phyloP scores from a whole-genome alignment of 1,140 invertebrate species.

The Ceratina japonica region DNA sequence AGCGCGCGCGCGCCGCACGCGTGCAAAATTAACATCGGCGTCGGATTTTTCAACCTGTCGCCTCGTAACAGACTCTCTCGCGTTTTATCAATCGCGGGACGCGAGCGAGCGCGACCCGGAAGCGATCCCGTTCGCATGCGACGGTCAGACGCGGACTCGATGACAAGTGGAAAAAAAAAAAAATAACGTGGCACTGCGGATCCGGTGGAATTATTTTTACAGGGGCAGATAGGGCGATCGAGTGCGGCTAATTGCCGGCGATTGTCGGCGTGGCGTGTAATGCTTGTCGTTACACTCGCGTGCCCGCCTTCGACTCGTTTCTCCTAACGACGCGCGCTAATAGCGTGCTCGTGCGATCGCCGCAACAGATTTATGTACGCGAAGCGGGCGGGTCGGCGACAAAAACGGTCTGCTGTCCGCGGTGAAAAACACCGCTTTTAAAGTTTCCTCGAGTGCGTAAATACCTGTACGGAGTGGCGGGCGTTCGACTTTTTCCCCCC shows the following conservation, averaged over 20 bases:
- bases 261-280: background rate
- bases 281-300: constrained; percentile 3
- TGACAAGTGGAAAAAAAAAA: background rate
- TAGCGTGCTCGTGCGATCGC: constrained; percentile 23
- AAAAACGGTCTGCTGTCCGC: background rate
- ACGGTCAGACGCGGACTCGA: no score
- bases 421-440: background rate
- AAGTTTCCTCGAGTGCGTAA: background rate
- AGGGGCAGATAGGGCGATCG: background rate
- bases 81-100: background rate
- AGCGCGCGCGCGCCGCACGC: no score
- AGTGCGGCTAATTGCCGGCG: background rate
- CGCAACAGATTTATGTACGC: constrained; percentile 7
- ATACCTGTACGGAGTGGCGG: background rate
- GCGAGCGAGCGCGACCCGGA: no score
- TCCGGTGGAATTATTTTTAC: constrained; percentile 1
- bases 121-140: no score
- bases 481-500: background rate
- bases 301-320: background rate
- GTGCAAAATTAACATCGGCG: constrained; percentile 23
- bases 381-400: background rate
- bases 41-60: constrained; percentile 20
- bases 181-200: background rate
- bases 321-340: background rate
- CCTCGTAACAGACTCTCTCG: background rate